Evolutionary conservation across 2,797 vertebrate genomes (phyloP), one percentile per base, ranked within the genome.

Genomic region (Anabacerthia variegaticeps): DNA sequence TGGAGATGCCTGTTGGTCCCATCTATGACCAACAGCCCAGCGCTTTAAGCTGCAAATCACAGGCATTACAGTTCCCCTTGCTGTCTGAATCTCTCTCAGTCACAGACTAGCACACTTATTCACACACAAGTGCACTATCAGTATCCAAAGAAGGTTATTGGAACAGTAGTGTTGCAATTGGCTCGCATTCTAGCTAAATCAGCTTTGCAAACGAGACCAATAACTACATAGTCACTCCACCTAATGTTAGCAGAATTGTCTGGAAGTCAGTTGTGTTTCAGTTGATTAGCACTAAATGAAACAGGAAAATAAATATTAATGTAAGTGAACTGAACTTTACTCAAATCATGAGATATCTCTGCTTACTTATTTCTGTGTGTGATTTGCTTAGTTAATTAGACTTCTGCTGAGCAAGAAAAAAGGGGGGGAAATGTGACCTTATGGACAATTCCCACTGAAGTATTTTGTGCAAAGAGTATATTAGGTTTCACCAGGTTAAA

Each of bases 391-490:
- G 11, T 84, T 73, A 77, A 69, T 73, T 66, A 55, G 36, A 66
- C 24, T 61, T 77, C 43, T 68, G n/a, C 49, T 59, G 36, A 81
- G 30, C 41, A 92, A 90, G n/a, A 88, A 78, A 62, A 16, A 75
- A 66, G 13, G 13, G 0, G 3, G 4, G 0, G 0, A 26, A 34
- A 17, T 9, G 6, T 44, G 30, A 34, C 39, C 27, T 78, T 62
- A 27, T 0, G 1, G 36, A 51, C 34, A 5, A 88, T 49, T 56
- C 22, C 14, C 19, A 30, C 9, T 22, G 16, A 76, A 63, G 5
- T 44, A 39, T 69, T 67, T 66, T 80, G 48, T 67, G 32, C 55
- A 36, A 52, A 82, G 16, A 14, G 1, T 59, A 78, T 76, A 51
- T 44, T 61, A 72, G 3, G 0, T 75, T 88, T 85, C 32, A 27